Evolutionary conservation across 2,797 vertebrate species (phyloP).

Genomic region (Thalassophryne amazonica): DNA sequence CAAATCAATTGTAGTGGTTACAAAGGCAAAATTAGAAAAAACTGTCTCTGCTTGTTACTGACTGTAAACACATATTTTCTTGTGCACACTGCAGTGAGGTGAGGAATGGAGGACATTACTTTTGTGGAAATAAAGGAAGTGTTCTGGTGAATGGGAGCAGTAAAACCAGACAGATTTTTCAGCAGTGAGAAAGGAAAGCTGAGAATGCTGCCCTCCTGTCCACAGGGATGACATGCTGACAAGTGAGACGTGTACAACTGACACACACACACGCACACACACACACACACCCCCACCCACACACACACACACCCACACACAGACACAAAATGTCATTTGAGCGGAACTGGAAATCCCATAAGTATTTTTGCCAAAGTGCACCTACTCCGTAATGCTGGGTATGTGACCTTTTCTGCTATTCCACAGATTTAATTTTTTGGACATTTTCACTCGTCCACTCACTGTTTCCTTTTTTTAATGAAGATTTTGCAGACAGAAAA

Average conservation of each 20-base stretch:
- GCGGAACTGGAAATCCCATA: conserved; percentile 22
- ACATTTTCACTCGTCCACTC: conserved; percentile 10
- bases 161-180: conserved; percentile 2
- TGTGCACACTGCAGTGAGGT: too few relatives aligned
- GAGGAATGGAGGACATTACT: too few relatives aligned
- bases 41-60: too few relatives aligned
- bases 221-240: conserved; percentile 9
- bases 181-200: not conserved
- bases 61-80: too few relatives aligned
- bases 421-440: conserved; percentile 1
- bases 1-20: too few relatives aligned
- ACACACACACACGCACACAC: not conserved
- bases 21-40: too few relatives aligned
- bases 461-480: not conserved
- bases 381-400: conserved; percentile 8
- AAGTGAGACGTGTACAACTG: not conserved
- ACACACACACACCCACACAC: conserved; percentile 1
- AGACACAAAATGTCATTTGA: conserved; percentile 26
- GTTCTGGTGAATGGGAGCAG: not conserved
- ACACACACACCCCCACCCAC: conserved; percentile 12
- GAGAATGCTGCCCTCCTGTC: not conserved
- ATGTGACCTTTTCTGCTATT: conserved; percentile 24
- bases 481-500: too few relatives aligned
- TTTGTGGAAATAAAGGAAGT: too few relatives aligned
- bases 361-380: conserved; percentile 9